These are phyloP conservation scores for Cetonia aurata DNA, from an alignment of 2,888 invertebrate species.

Conservation along the genomic window DNA sequence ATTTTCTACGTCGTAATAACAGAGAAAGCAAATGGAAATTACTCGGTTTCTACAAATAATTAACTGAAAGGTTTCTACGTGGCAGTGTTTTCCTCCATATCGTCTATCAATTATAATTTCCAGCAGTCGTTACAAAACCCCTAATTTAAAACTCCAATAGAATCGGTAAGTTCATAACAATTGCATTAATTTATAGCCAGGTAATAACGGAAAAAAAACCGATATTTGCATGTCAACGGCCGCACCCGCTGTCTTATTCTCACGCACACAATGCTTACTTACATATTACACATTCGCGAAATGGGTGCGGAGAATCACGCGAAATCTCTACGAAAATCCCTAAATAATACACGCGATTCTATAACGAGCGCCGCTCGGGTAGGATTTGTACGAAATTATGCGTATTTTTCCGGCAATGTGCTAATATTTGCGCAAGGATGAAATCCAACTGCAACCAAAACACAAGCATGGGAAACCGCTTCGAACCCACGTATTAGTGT, in stretches of 20 bases:
- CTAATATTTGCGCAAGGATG: conserved; percentile 34
- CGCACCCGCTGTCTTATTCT: conserved; percentile 4
- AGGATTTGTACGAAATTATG: conserved; percentile 38
- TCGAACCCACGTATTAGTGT: conserved; percentile 51
- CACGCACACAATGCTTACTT: conserved; percentile 16
- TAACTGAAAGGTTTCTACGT: too few species aligned
- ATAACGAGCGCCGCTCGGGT: background rate
- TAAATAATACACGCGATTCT: conserved; percentile 16
- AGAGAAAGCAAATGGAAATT: too few species aligned
- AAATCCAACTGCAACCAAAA: conserved; percentile 43
- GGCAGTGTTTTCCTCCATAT: background rate
- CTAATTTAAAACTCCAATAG: conserved; percentile 14
- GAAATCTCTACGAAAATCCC: conserved; percentile 1
- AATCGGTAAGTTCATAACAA: background rate
- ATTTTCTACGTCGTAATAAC: too few species aligned
- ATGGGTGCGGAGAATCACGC: conserved; percentile 2
- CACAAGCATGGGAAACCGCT: conserved; percentile 43
- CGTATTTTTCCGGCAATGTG: conserved; percentile 30
- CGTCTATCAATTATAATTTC: background rate
- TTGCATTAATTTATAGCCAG: conserved; percentile 8
- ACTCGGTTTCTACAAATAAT: too few species aligned
- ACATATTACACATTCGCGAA: background rate
- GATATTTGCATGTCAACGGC: background rate
- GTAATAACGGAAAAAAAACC: background rate
- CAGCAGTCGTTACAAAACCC: background rate